Percentiles rank a stretch among this genome's conserved stretches.
These are phyloP conservation scores for Nilaparvata lugens DNA, from an alignment of 1,140 invertebrate species.

Conservation along the genomic window DNA sequence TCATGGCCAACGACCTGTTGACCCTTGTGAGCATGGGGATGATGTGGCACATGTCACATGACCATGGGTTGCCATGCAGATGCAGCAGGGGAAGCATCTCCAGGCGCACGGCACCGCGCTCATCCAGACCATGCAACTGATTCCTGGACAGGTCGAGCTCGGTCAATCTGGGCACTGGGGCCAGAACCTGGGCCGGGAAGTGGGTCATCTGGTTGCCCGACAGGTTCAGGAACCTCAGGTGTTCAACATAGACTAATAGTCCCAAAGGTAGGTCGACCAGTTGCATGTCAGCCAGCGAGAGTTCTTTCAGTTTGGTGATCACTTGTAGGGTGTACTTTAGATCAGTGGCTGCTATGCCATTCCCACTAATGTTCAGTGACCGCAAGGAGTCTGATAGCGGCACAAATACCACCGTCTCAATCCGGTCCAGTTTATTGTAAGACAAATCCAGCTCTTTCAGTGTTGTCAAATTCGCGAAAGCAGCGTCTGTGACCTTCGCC, in stretches of 20 bases:
- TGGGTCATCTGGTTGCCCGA: conserved; percentile 46
- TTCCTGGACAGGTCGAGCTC: conserved; percentile 53
- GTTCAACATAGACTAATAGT: conserved; percentile 41
- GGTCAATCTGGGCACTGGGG: conserved; percentile 43
- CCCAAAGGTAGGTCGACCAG: conserved; percentile 39
- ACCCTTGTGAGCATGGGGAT: conserved; percentile 42
- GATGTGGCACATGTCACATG: conserved; percentile 54
- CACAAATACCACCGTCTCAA: conserved; percentile 48
- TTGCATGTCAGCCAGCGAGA: conserved; percentile 46
- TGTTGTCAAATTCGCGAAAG: conserved; percentile 56
- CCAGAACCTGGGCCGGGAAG: conserved; percentile 44
- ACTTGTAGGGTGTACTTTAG: conserved; percentile 44
- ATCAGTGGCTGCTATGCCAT: conserved; percentile 38
- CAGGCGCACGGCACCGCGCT: conserved; percentile 42
- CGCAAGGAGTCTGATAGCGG: conserved; percentile 49
- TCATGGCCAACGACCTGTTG: conserved; percentile 40
- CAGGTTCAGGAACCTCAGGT: conserved; percentile 43
- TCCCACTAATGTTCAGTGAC: conserved; percentile 56
- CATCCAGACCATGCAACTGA: conserved; percentile 45
- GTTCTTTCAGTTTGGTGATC: conserved; percentile 43
- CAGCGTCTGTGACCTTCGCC: conserved; percentile 55
- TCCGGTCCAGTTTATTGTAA: conserved; percentile 58
- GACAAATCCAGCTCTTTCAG: conserved; percentile 57
- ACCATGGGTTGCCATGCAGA: conserved; percentile 54
- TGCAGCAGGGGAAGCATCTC: conserved; percentile 40